These are phyloP conservation scores for Psix sp. DNA, from an alignment of 1,140 invertebrate genomes.

Conservation along the genomic window DNA sequence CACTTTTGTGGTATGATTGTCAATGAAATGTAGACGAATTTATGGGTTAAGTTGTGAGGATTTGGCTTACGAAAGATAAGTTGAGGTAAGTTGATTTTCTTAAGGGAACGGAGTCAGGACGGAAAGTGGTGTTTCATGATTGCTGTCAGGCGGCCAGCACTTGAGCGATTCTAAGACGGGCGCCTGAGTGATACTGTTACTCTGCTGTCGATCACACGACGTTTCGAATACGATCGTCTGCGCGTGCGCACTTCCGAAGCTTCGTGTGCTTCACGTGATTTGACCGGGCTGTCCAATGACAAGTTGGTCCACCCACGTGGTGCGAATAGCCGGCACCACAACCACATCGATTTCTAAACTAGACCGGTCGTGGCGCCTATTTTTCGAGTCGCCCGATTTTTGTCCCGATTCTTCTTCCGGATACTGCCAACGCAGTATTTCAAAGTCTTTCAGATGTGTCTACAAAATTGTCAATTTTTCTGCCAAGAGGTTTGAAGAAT, in stretches of 20 bases:
- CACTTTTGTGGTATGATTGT: too few species aligned
- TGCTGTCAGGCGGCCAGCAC: conserved; percentile 12
- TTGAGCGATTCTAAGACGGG: conserved; percentile 23
- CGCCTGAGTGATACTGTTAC: conserved; percentile 41
- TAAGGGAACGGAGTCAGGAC: conserved; percentile 26
- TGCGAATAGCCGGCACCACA: conserved; percentile 16
- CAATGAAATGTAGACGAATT: too few species aligned
- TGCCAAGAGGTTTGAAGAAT: too few species aligned
- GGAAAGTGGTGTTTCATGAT: conserved; percentile 26
- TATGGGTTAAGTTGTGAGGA: too few species aligned
- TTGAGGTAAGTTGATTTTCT: not conserved
- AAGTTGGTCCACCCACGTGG: conserved; percentile 37
- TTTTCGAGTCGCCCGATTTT: conserved; percentile 13
- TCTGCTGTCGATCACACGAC: not conserved
- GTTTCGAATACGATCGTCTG: conserved; percentile 3
- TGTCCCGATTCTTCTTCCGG: not conserved
- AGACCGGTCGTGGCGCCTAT: conserved; percentile 18
- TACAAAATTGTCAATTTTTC: too few species aligned
- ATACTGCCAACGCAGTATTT: too few species aligned
- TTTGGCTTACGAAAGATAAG: too few species aligned
- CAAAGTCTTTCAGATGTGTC: too few species aligned
- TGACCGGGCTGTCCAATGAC: conserved; percentile 26
- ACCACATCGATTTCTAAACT: conserved; percentile 15
- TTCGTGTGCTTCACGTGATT: conserved; percentile 65
- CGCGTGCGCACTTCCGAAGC: conserved; percentile 42